Evolutionary conservation across 2,113 vertebrate species (phyloP), one percentile per base, ranked within the genome.

Genomic region (Silurus meridionalis): DNA sequence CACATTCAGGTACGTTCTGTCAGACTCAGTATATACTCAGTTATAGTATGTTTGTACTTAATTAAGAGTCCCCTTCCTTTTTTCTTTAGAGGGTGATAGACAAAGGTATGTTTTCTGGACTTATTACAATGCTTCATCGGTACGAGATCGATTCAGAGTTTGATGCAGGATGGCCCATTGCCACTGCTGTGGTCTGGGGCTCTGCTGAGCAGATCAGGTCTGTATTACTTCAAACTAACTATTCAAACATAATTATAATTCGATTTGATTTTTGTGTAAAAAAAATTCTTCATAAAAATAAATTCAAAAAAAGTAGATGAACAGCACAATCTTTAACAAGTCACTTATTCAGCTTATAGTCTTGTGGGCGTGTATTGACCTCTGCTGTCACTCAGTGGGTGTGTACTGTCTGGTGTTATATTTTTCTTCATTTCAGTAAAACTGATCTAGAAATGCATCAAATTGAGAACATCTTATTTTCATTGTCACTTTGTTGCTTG

Each of bases 101-200:
- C 60, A 97, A 96, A 86, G 95, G 95, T 85, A 96, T 99, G 92
- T 96, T 99, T 87, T 96, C 97, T 88, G 96, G 96, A 88, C 96
- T 99, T 85, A 99, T 99, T 92, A 96, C 87, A 87, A 99, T 99
- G 91, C 95, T 99, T 90, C 98, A 99, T 93, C 97, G 97, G 0
- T 97, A 98, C 63, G 98, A 99, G 92, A 99, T 99, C 92, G 97
- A 98, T 87, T 99, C 97, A 91, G 96, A 97, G 88, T 99, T 99
- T 92, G 98, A 99, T 92, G 98, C 98, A 6, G 98, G 97, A 0
- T 99, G 98, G 98, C 98, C 98, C 71, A 98, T 99, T 87, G 99
- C 98, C 91, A 99, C 99, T 53, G 97, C 98, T 75, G 98, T 97
- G 6, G 99, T 97, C 0, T 97, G 98, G 83, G 98, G 98, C 82